Evolutionary conservation across 2,113 vertebrate genomes (phyloP).

Genomic region (Leucopsar rothschildi): DNA sequence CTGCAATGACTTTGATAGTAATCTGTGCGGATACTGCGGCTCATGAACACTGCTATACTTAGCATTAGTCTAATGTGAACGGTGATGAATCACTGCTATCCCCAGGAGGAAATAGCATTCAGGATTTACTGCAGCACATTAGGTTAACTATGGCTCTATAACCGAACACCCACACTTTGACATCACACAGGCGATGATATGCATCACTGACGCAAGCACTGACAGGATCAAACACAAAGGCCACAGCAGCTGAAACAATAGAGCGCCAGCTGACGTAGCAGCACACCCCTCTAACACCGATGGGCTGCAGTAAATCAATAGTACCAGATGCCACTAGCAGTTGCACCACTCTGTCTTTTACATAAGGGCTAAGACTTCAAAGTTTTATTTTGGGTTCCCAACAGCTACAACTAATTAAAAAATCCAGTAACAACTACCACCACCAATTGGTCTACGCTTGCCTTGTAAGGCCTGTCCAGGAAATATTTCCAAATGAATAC

Average conservation of each 20-base stretch:
- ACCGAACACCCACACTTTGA: constrained; percentile 74
- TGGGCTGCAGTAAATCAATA: constrained; percentile 49
- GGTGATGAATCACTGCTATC: constrained; percentile 71
- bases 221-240: constrained; percentile 70
- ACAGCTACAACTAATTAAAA: not conserved
- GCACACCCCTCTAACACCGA: not conserved
- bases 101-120: constrained; percentile 61
- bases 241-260: constrained; percentile 42
- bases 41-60: constrained; percentile 66
- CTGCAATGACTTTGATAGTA: constrained; percentile 42
- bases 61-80: constrained; percentile 68
- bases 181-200: constrained; percentile 72
- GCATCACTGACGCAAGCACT: constrained; percentile 71
- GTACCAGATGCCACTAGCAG: constrained; percentile 56
- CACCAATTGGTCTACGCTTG: not conserved
- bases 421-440: not conserved
- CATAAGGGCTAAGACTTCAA: not conserved
- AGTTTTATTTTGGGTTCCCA: constrained; percentile 50
- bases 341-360: constrained; percentile 48
- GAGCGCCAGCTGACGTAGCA: constrained; percentile 52
- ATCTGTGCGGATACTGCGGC: constrained; percentile 42
- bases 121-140: constrained; percentile 73
- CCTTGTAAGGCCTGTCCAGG: not conserved
- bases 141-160: constrained; percentile 71
- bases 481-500: not conserved